A percentile compares a stretch with the other conserved stretches of the same genome.
phyloP scores from a whole-genome alignment of 2,113 vertebrate genomes.

The Spea bombifrons region DNA sequence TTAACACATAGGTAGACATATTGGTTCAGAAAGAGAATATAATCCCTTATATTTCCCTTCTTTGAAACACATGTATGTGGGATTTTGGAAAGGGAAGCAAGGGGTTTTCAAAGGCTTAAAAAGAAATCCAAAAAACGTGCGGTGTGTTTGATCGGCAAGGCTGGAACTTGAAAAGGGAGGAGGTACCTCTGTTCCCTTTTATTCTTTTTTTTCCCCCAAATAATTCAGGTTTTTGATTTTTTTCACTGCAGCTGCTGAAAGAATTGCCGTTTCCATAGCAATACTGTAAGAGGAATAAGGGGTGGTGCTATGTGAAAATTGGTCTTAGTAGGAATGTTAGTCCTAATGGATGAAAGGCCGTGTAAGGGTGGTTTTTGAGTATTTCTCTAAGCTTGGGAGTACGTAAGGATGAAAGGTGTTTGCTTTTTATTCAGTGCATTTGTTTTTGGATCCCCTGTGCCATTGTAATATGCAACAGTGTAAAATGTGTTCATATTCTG shows the following conservation, averaged over 20 bases:
- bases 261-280: conserved; percentile 43
- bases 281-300: conserved; percentile 22
- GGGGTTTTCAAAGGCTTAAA: background rate
- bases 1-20: too few species aligned
- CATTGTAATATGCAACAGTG: too few species aligned
- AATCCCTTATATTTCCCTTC: too few species aligned
- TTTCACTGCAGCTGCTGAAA: conserved; percentile 29
- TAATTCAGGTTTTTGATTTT: conserved; percentile 34
- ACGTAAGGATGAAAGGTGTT: too few species aligned
- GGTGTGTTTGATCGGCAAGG: background rate
- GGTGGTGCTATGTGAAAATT: conserved; percentile 11
- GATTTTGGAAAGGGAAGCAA: background rate
- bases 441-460: too few species aligned
- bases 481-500: too few species aligned
- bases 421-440: too few species aligned
- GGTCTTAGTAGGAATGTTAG: background rate
- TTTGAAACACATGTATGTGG: background rate
- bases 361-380: too few species aligned
- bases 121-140: conserved; percentile 10
- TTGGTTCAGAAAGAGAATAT: too few species aligned
- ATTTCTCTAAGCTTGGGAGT: too few species aligned
- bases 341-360: too few species aligned
- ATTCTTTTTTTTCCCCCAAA: conserved; percentile 31
- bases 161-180: background rate
- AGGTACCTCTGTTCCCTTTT: conserved; percentile 9